Evolutionary conservation across 2,113 vertebrate genomes (phyloP).

Genomic region (Xiphias gladius): DNA sequence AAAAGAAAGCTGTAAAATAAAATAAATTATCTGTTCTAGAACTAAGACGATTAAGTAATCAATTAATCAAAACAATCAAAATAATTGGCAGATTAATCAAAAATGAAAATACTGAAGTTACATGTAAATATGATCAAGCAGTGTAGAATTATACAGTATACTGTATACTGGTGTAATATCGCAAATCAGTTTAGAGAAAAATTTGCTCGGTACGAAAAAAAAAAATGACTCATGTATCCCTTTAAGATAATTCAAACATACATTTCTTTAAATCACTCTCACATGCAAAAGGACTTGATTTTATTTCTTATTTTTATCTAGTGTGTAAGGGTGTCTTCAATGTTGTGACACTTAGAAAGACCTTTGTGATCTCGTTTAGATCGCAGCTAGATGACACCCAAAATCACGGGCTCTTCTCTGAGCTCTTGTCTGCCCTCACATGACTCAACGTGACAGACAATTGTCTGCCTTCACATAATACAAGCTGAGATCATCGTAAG

Average conservation of each 20-base stretch:
- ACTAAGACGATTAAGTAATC: background rate
- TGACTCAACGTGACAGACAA: conserved; percentile 47
- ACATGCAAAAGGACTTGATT: background rate
- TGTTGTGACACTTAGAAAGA: background rate
- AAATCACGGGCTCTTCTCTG: background rate
- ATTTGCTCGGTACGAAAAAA: background rate
- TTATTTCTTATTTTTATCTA: background rate
- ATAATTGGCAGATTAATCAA: background rate
- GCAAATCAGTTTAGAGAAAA: background rate
- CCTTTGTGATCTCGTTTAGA: conserved; percentile 6
- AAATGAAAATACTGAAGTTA: too few relatives aligned
- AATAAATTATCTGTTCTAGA: too few relatives aligned
- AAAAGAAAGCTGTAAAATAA: too few relatives aligned
- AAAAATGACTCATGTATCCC: too few relatives aligned
- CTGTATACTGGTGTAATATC: background rate
- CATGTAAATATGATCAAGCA: background rate
- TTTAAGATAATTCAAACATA: background rate
- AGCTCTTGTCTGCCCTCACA: conserved; percentile 11
- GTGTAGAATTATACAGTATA: background rate
- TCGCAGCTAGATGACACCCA: conserved; percentile 5
- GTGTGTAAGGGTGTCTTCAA: background rate
- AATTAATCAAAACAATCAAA: background rate
- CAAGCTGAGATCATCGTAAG: conserved; percentile 61
- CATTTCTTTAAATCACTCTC: background rate
- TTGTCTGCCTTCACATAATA: conserved; percentile 59